Evolutionary conservation across 2,888 invertebrate species (phyloP), one percentile per base, ranked within the genome.

Genomic region (Tiliacea aurago): DNA sequence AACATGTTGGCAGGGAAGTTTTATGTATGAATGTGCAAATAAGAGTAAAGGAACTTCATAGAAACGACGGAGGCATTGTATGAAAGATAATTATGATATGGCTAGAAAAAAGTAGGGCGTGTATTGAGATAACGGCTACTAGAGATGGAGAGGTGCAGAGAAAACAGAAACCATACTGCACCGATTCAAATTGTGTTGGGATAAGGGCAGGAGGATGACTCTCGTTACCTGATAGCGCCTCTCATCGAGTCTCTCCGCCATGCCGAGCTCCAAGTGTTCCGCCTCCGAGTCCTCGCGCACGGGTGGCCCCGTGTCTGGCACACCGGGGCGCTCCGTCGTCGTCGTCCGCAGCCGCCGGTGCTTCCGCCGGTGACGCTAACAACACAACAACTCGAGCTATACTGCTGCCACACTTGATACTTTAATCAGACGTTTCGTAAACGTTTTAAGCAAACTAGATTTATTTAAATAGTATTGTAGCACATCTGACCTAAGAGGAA

Each of bases 231-330:
- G 95, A 91, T 90, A 95, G 28, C 94, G 91, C 45, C 78, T 86
- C 90, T 95, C 95, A 89, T 95, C 96, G 49, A 93, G 90, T 3
- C 90, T 85, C 91, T 96, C 95, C 10, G 93, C 94, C 94, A 93
- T 92, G 86, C 91, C 94, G 43, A 93, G 91, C 90, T 94, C 95
- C 56, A 95, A 90, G 80, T 93, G 94, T 81, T 95, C 95, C 4
- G 92, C 92, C 86, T 94, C 94, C 41, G 89, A 71, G 86, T 93
- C 92, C 81, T 90, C 92, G 41, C 84, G 87, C 73, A 77, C 78
- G 55, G 83, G 78, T 62, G 68, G 74, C 11, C 82, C 85, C 74
- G 79, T 81, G 49, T 87, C 88, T 23, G 87, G 86, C 70, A 80
- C 86, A 37, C 89, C 86, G 61, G 91, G 88, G 9, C 92, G 91